Conservation (phyloP, 2,113 vertebrate species). For the Macaca fascicularis region DNA sequence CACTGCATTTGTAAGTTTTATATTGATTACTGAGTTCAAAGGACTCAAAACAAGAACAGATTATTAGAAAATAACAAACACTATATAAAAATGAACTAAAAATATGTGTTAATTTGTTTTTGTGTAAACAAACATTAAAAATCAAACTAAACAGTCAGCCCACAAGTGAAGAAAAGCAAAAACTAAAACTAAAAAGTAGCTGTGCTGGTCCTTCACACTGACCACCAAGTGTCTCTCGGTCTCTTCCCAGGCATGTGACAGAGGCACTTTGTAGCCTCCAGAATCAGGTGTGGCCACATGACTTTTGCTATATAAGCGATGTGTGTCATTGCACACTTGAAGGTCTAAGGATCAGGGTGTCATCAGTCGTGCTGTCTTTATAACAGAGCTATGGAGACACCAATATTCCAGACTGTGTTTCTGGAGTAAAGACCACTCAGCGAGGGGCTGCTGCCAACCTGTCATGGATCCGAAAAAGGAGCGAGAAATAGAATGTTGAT, state of each 20-base stretch:
- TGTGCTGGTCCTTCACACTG: accelerated
- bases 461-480: accelerated
- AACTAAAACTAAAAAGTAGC: background rate
- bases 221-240: accelerated
- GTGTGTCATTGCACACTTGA: accelerated
- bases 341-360: background rate
- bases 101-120: background rate
- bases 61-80: background rate
- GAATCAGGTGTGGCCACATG: accelerated
- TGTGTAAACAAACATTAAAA: background rate
- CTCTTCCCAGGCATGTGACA: background rate
- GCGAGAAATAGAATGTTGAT: accelerated
- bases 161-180: background rate
- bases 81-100: background rate
- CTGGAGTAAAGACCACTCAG: too few species aligned
- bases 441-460: accelerated
- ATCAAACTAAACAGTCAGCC: background rate
- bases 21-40: background rate
- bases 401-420: accelerated
- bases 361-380: background rate
- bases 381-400: accelerated
- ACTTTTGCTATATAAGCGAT: too few species aligned
- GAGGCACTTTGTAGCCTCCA: accelerated
- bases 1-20: background rate
- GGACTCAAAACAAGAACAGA: background rate